Evolutionary conservation across 1,140 invertebrate species (phyloP).

Genomic region (Zaprionus lachaisei): DNA sequence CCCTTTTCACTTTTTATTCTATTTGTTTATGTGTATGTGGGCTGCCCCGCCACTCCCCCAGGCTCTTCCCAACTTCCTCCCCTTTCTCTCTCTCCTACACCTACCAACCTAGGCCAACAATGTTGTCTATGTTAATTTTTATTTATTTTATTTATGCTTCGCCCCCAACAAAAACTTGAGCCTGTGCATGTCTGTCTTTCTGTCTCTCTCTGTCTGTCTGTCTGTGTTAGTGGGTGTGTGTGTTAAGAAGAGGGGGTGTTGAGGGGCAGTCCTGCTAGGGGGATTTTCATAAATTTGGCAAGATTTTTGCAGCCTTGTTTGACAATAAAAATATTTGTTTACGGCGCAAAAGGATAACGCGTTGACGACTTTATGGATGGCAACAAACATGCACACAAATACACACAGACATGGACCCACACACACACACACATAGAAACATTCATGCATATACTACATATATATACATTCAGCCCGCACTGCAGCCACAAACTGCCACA

Average conservation of each 20-base stretch:
- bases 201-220: neutral
- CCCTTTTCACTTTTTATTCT: conserved; percentile 7
- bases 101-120: conserved; percentile 18
- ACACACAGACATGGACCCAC: neutral
- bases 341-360: conserved; percentile 36
- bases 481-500: conserved; percentile 13
- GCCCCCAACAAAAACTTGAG: conserved; percentile 21
- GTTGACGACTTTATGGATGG: conserved; percentile 12
- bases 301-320: conserved; percentile 41
- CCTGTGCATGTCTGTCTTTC: neutral
- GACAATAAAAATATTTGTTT: conserved; percentile 71
- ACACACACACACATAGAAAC: neutral
- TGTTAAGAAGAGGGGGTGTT: neutral
- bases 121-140: conserved; percentile 76
- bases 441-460: neutral
- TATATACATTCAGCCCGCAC: neutral
- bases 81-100: neutral
- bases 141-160: conserved; percentile 75
- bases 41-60: conserved; percentile 12
- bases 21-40: conserved; percentile 57
- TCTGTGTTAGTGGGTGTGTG: neutral
- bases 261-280: neutral
- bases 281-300: conserved; percentile 40
- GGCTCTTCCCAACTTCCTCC: neutral
- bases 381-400: neutral